These are phyloP conservation scores for Drosophila ustulata DNA, from an alignment of 2,888 invertebrate genomes.

Conservation along the genomic window DNA sequence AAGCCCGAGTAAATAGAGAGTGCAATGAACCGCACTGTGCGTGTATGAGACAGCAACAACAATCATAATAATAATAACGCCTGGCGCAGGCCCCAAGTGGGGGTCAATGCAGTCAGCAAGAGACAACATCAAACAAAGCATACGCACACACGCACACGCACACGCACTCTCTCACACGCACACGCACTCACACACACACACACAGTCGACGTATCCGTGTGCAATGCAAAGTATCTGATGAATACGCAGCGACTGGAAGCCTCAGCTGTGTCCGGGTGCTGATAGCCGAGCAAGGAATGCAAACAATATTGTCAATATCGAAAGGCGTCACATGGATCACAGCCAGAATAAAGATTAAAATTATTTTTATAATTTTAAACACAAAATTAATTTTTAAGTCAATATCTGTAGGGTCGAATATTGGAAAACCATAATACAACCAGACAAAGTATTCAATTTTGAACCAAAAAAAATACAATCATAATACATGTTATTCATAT, in stretches of 20 bases:
- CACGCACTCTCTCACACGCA: constrained; percentile 12
- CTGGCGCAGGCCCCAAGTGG: constrained; percentile 65
- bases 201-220: background rate
- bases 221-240: constrained; percentile 76
- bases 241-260: constrained; percentile 43
- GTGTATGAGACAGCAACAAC: constrained; percentile 56
- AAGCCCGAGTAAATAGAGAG: constrained; percentile 75
- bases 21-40: constrained; percentile 79
- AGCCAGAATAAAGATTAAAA: background rate
- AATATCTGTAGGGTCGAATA: too few relatives aligned
- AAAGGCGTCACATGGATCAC: background rate
- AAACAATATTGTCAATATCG: background rate
- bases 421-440: too few relatives aligned
- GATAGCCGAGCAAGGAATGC: constrained; percentile 5
- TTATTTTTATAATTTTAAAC: background rate
- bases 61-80: constrained; percentile 32
- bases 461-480: too few relatives aligned
- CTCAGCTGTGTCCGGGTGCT: constrained; percentile 52
- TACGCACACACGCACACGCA: constrained; percentile 36
- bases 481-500: too few relatives aligned
- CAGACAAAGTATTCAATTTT: too few relatives aligned
- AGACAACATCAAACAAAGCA: constrained; percentile 73
- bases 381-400: background rate
- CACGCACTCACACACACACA: constrained; percentile 10
- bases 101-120: constrained; percentile 73